Evolutionary conservation across 2,888 invertebrate genomes (phyloP).

Genomic region (Amphimallon solstitiale): DNA sequence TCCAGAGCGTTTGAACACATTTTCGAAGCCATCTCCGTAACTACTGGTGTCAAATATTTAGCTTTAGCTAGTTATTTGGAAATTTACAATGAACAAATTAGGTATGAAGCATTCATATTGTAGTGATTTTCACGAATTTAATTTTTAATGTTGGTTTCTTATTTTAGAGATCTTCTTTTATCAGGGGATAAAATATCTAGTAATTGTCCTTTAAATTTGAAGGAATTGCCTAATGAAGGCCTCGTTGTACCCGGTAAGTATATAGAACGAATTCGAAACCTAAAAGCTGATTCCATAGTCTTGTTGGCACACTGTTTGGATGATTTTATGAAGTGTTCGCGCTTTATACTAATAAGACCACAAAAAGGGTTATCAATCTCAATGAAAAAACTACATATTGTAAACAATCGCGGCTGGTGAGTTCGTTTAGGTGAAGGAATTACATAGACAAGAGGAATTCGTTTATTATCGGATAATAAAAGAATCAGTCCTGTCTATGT

Average conservation of each 20-base stretch:
- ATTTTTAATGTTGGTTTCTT: background rate
- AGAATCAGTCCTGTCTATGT: too few relatives aligned
- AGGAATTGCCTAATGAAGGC: constrained; percentile 66
- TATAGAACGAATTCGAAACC: background rate
- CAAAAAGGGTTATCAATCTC: too few relatives aligned
- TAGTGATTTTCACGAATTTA: too few relatives aligned
- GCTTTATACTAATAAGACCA: too few relatives aligned
- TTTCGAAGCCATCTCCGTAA: constrained; percentile 84
- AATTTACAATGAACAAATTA: constrained; percentile 85
- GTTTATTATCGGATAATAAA: too few relatives aligned
- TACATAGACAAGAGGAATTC: too few relatives aligned
- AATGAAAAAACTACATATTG: too few relatives aligned
- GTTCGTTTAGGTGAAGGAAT: too few relatives aligned
- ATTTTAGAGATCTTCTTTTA: constrained; percentile 58
- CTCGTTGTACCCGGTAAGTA: constrained; percentile 64
- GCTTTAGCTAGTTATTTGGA: constrained; percentile 84
- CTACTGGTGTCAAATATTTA: constrained; percentile 76
- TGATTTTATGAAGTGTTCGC: too few relatives aligned
- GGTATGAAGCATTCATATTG: too few relatives aligned
- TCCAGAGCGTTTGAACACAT: constrained; percentile 88
- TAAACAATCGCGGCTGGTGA: too few relatives aligned
- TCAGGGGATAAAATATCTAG: constrained; percentile 41
- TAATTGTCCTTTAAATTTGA: constrained; percentile 60
- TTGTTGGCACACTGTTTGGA: background rate
- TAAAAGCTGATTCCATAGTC: background rate